These are phyloP conservation scores for Watsonalla binaria DNA, from an alignment of 2,888 invertebrate species.

Conservation along the genomic window DNA sequence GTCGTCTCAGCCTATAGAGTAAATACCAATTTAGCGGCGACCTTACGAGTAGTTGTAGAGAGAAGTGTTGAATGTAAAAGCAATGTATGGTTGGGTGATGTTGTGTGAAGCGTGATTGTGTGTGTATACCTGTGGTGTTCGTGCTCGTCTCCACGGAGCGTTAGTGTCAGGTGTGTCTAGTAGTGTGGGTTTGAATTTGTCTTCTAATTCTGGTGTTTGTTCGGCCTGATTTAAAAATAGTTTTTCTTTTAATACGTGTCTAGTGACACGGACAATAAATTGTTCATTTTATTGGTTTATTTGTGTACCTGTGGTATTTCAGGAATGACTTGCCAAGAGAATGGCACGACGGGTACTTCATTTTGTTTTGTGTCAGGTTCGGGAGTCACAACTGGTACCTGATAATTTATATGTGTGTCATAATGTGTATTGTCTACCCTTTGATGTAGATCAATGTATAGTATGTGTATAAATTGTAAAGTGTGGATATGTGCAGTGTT, in stretches of 20 bases:
- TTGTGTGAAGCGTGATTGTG: constrained; percentile 3
- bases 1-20: constrained; percentile 66
- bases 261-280: constrained; percentile 3
- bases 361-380: constrained; percentile 45
- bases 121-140: constrained; percentile 59
- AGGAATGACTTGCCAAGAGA: constrained; percentile 70
- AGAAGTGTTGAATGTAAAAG: neutral
- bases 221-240: constrained; percentile 52
- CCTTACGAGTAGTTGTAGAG: constrained; percentile 39
- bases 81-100: constrained; percentile 1
- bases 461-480: constrained; percentile 7
- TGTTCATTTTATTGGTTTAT: constrained; percentile 3
- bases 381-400: constrained; percentile 53
- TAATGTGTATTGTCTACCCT: constrained; percentile 13
- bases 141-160: constrained; percentile 59
- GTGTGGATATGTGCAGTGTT: constrained; percentile 22
- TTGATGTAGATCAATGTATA: constrained; percentile 14
- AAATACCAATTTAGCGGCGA: constrained; percentile 61
- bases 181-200: constrained; percentile 63
- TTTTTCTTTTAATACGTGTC: constrained; percentile 9
- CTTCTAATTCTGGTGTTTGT: constrained; percentile 67
- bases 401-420: constrained; percentile 17
- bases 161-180: constrained; percentile 49
- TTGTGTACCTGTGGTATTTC: constrained; percentile 69
- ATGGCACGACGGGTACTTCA: constrained; percentile 56